Conservation (phyloP, 2,797 vertebrate genomes). For the Galagoides demidoff region DNA sequence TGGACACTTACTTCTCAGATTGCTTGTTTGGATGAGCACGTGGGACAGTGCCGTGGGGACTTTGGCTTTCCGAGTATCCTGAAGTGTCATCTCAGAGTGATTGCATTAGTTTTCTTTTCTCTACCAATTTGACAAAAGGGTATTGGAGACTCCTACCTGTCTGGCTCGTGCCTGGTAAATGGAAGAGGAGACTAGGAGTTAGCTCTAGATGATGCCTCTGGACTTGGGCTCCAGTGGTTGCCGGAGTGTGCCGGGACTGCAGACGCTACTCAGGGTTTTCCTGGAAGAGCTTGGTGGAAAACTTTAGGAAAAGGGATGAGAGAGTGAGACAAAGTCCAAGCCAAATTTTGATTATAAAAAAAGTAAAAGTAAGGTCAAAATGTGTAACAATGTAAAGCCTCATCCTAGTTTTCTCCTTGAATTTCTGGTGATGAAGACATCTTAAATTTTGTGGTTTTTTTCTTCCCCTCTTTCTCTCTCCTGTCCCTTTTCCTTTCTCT, state of each 20-base stretch:
- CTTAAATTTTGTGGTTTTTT: slow-evolving; percentile 33
- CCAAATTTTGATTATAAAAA: background rate
- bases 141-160: background rate
- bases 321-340: background rate
- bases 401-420: background rate
- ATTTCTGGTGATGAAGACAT: slow-evolving; percentile 16
- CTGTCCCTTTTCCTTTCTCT: no score
- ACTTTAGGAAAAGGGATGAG: background rate
- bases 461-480: background rate
- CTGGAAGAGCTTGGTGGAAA: background rate
- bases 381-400: background rate
- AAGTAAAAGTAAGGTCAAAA: background rate
- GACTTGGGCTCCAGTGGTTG: background rate
- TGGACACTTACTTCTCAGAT: slow-evolving; percentile 24
- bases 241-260: background rate
- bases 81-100: background rate
- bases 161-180: background rate
- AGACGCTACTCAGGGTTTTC: background rate
- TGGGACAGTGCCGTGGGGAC: background rate
- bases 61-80: slow-evolving; percentile 51
- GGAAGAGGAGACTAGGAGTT: background rate
- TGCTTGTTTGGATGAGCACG: background rate
- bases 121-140: slow-evolving; percentile 31
- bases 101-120: background rate
- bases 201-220: background rate